Evolutionary conservation across 2,797 vertebrate genomes (phyloP).

Genomic region (Lepus townsendii): DNA sequence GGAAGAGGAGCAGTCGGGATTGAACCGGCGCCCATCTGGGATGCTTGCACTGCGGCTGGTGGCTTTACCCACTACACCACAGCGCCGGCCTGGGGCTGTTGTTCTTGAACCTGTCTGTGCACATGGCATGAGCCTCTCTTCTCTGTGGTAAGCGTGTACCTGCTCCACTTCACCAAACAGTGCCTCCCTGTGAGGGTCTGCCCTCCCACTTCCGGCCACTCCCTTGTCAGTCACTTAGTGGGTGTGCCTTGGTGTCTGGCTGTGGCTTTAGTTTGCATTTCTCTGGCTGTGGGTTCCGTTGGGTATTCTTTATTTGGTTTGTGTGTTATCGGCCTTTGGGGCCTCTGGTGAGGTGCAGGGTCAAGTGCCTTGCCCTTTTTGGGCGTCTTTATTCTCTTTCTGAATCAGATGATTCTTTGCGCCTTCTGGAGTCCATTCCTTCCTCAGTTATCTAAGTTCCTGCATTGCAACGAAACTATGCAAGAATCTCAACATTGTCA

Average conservation of each 20-base stretch:
- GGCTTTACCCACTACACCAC: too few relatives aligned
- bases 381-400: not conserved
- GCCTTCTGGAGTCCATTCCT: not conserved
- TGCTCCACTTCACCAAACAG: rapidly evolving
- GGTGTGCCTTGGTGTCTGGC: not conserved
- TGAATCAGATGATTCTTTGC: not conserved
- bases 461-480: too few relatives aligned
- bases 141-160: rapidly evolving
- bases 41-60: too few relatives aligned
- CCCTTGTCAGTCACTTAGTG: not conserved
- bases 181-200: rapidly evolving
- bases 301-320: not conserved
- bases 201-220: rapidly evolving
- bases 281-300: too few relatives aligned
- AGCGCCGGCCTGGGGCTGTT: not conserved
- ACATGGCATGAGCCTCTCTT: rapidly evolving
- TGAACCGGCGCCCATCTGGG: too few relatives aligned
- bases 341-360: not conserved
- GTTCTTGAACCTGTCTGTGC: not conserved
- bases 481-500: too few relatives aligned
- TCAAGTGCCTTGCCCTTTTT: not conserved
- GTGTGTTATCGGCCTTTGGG: rapidly evolving
- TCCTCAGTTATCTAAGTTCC: not conserved
- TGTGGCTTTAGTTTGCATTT: not conserved
- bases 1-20: too few relatives aligned